phyloP scores from a whole-genome alignment of 2,888 invertebrate genomes.

The Pogonocherus hispidulus region DNA sequence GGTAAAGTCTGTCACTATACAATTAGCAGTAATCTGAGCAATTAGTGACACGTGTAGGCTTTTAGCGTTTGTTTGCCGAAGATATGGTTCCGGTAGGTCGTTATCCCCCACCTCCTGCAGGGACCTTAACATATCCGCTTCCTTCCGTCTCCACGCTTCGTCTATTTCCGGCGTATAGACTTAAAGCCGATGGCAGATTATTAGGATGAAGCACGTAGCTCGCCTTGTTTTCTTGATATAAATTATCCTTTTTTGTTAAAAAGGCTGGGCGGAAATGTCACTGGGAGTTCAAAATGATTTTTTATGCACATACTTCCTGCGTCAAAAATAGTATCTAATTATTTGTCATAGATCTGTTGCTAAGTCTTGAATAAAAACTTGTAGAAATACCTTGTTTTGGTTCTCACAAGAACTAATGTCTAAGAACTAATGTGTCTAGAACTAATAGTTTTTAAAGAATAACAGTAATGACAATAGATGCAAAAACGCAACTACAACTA shows the following conservation, averaged over 20 bases:
- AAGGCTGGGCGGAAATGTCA: not conserved
- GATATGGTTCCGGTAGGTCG: constrained; percentile 46
- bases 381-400: too few relatives aligned
- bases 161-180: constrained; percentile 41
- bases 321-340: too few relatives aligned
- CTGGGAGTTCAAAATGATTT: not conserved
- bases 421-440: too few relatives aligned
- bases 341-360: too few relatives aligned
- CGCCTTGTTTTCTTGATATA: not conserved
- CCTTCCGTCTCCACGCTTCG: constrained; percentile 31
- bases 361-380: too few relatives aligned
- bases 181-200: constrained; percentile 39
- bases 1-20: constrained; percentile 38
- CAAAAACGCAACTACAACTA: too few relatives aligned
- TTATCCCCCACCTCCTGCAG: constrained; percentile 19
- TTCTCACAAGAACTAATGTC: too few relatives aligned
- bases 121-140: constrained; percentile 33
- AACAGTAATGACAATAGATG: too few relatives aligned
- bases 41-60: constrained; percentile 54
- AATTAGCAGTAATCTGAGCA: constrained; percentile 51
- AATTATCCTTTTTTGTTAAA: not conserved
- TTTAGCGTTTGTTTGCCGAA: constrained; percentile 53
- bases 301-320: not conserved
- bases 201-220: not conserved
- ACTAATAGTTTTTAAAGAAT: too few relatives aligned